A percentile compares a stretch with the other conserved stretches of the same genome.
Evolutionary conservation across 2,888 invertebrate species (phyloP).

Genomic region (Papilio gigon): DNA sequence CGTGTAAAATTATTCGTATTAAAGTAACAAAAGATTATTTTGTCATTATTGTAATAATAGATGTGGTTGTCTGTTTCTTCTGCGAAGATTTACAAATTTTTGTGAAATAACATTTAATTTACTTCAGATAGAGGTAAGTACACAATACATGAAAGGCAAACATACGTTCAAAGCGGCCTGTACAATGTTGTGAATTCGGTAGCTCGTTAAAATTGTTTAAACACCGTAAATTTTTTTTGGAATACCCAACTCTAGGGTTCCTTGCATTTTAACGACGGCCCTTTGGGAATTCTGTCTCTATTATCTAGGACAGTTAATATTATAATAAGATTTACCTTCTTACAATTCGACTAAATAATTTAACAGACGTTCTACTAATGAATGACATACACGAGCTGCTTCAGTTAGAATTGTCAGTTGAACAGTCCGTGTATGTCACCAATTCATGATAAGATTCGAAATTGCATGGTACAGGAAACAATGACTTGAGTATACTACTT

Average conservation of each 20-base stretch:
- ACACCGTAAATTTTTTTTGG: constrained; percentile 79
- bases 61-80: too few species aligned
- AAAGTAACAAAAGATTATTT: too few species aligned
- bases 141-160: constrained; percentile 32
- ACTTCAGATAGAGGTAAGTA: constrained; percentile 16
- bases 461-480: too few species aligned
- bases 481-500: too few species aligned
- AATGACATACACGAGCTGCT: too few species aligned
- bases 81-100: too few species aligned
- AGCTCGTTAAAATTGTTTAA: constrained; percentile 82
- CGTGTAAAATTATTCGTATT: too few species aligned
- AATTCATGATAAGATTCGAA: too few species aligned
- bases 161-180: constrained; percentile 46
- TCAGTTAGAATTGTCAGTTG: too few species aligned
- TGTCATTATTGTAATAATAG: too few species aligned
- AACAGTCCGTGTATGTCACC: too few species aligned
- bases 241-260: constrained; percentile 70
- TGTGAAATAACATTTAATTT: constrained; percentile 26
- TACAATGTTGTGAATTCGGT: constrained; percentile 74
- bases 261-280: constrained; percentile 56
- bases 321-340: neutral
- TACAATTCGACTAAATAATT: neutral
- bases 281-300: constrained; percentile 42
- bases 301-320: neutral
- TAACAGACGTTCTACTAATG: too few species aligned